Conservation (phyloP, 1,140 invertebrate genomes). For the Marisa cornuarietis region DNA sequence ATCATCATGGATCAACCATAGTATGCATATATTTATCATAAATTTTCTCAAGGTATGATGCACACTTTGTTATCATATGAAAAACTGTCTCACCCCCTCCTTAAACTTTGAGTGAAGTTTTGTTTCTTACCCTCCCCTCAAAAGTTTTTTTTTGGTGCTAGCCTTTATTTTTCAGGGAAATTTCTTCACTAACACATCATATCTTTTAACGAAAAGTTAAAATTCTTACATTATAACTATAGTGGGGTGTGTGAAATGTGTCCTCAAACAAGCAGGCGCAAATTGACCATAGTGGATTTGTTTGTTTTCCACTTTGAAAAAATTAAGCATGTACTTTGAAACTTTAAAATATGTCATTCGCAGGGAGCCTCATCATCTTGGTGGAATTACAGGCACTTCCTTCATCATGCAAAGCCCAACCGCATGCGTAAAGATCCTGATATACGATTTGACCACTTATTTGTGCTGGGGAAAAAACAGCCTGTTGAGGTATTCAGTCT, state of each 20-base stretch:
- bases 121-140: too few relatives aligned
- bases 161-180: too few relatives aligned
- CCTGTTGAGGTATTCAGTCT: constrained; percentile 39
- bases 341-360: constrained; percentile 8
- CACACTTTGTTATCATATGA: neutral
- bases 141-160: too few relatives aligned
- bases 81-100: too few relatives aligned
- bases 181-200: neutral
- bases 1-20: constrained; percentile 56
- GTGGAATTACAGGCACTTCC: constrained; percentile 65
- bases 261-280: neutral
- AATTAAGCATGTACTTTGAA: too few relatives aligned
- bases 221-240: neutral
- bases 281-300: neutral
- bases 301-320: neutral
- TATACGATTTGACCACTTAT: constrained; percentile 55
- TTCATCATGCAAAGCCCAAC: constrained; percentile 66
- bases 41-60: constrained; percentile 58
- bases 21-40: constrained; percentile 60
- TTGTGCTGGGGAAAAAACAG: constrained; percentile 57
- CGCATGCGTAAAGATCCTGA: constrained; percentile 62
- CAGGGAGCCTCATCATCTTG: constrained; percentile 61
- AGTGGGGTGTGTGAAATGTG: neutral
- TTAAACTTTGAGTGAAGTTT: too few relatives aligned
- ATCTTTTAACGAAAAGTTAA: neutral